Evolutionary conservation across 1,140 invertebrate genomes (phyloP), one percentile per base, ranked within the genome.

Genomic region (Anadara kagoshimensis): DNA sequence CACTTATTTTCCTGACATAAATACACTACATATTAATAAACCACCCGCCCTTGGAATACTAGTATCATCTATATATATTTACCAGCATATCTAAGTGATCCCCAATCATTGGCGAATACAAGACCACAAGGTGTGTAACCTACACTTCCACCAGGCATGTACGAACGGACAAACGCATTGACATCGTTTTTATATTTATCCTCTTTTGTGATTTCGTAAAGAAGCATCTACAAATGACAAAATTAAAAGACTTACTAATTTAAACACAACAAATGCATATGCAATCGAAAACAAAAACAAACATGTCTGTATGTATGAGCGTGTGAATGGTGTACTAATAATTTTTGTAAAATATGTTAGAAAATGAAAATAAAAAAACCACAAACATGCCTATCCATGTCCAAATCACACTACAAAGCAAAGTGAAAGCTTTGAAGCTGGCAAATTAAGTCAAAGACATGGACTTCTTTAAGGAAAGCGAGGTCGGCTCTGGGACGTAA

Each of bases 51-150:
- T 2, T 36, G 29, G 7, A 36, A 36, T 36, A 36, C 45, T 11
- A 49, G 45, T 11, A 49, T 36, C 7, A 36, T 36, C 29, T 36
- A 36, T 36, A 36, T 36, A 36, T 36, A 47, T 41, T 41, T 74
- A 79, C 78, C 78, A 49, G 83, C 74, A 67, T 82, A 80, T 82
- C 83, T 75, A 24, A 80, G 71, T 20, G 81, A 68, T n/a, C 83
- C 83, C 83, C 83, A 85, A 54, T 79, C 44, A 57, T 78, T 68
- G 36, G 80, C 78, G 61, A 65, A 84, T n/a, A 72, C 82, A 4
- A 85, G 75, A 24, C 83, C 85, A 74, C 84, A 83, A 0, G 84
- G 84, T 10, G 83, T 85, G 44, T 81, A 75, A 2, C 67, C 20
- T 0, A 84, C 66, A 26, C 53, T 51, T 14, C 85, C 83, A 20